Percentiles rank a stretch among this genome's conserved stretches.
phyloP scores from a whole-genome alignment of 2,888 invertebrate genomes.

The Orchestes rusci region DNA sequence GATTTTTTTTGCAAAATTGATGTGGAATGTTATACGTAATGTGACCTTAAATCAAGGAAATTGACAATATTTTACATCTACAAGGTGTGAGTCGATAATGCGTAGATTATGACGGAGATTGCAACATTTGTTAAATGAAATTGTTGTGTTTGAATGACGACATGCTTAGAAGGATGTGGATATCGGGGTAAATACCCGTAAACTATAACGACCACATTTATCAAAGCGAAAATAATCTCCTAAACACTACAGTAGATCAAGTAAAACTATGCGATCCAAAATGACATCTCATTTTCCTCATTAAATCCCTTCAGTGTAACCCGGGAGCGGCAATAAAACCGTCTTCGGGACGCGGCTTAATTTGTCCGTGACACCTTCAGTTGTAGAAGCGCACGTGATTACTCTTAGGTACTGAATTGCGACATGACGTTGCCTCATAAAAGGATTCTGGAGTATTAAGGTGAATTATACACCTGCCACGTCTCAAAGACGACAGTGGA shows the following conservation, averaged over 20 bases:
- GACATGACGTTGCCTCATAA: conserved; percentile 11
- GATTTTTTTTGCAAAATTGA: too few relatives aligned
- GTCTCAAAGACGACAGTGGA: conserved; percentile 11
- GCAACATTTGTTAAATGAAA: too few relatives aligned
- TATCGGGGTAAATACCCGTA: too few relatives aligned
- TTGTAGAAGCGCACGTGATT: conserved; percentile 10
- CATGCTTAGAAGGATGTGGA: too few relatives aligned
- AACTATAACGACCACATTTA: too few relatives aligned
- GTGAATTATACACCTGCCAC: conserved; percentile 12
- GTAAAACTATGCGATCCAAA: conserved; percentile 1
- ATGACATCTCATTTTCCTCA: conserved; percentile 8
- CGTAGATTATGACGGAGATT: too few relatives aligned
- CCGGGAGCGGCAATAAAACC: conserved; percentile 9
- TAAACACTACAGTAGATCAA: conserved; percentile 2
- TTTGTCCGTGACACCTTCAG: conserved; percentile 13
- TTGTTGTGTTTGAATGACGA: too few relatives aligned
- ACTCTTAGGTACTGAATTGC: conserved; percentile 11
- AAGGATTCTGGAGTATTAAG: conserved; percentile 12
- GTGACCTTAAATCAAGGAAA: too few relatives aligned
- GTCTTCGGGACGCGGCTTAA: conserved; percentile 7
- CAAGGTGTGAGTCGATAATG: too few relatives aligned
- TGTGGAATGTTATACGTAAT: too few relatives aligned
- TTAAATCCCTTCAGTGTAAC: conserved; percentile 11
- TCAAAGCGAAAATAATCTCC: too few relatives aligned
- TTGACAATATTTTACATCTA: too few relatives aligned